Evolutionary conservation across 1,140 invertebrate genomes (phyloP).

Genomic region (Stenopsyche tienmushanensis): DNA sequence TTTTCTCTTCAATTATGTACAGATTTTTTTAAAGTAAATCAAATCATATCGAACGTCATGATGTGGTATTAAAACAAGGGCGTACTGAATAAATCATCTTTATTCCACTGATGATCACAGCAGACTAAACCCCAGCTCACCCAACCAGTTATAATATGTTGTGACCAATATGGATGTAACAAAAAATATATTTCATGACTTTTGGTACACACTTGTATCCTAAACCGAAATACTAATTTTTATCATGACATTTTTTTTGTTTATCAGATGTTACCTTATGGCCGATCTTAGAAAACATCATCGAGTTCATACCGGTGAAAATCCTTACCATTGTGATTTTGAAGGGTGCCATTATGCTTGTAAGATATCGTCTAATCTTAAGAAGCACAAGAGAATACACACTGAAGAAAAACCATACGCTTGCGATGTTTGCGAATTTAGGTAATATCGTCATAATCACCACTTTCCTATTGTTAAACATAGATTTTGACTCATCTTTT

Average conservation of each 20-base stretch:
- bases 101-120: no score
- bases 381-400: slow-evolving; percentile 57
- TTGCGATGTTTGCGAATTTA: slow-evolving; percentile 69
- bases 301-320: slow-evolving; percentile 38
- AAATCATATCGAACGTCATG: no score
- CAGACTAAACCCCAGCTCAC: no score
- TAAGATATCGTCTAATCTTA: slow-evolving; percentile 46
- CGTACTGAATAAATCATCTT: no score
- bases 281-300: slow-evolving; percentile 40
- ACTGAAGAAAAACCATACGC: slow-evolving; percentile 62
- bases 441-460: slow-evolving; percentile 30
- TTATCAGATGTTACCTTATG: slow-evolving; percentile 41
- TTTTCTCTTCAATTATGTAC: no score
- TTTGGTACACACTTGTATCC: no score
- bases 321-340: slow-evolving; percentile 38
- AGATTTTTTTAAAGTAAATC: no score
- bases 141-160: no score
- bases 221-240: no score
- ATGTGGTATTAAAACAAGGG: no score
- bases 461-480: not conserved
- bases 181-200: no score
- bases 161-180: no score
- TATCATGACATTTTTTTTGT: slow-evolving; percentile 7
- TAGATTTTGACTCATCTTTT: not conserved
- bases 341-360: slow-evolving; percentile 39